These are phyloP conservation scores for Phycodurus eques DNA, from an alignment of 2,113 vertebrate species.

Conservation along the genomic window DNA sequence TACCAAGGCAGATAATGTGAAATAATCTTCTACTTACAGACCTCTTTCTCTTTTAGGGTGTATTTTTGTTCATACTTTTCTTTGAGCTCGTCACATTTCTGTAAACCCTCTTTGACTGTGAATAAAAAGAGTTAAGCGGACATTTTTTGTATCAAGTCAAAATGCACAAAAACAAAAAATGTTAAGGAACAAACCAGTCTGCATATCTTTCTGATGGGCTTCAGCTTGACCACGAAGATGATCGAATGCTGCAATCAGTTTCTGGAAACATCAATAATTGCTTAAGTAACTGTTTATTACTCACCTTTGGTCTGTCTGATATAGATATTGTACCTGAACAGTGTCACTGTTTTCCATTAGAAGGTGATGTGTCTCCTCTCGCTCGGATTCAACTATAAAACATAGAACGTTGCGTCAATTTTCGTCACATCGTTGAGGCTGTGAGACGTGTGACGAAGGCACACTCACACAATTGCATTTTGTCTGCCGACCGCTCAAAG, in stretches of 20 bases:
- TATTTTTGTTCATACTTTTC: slow-evolving; percentile 75
- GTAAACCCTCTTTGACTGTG: slow-evolving; percentile 81
- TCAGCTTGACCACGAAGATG: slow-evolving; percentile 80
- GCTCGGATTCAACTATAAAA: slow-evolving; percentile 85
- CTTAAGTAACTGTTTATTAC: not conserved
- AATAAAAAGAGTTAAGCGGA: slow-evolving; percentile 7
- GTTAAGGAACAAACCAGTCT: slow-evolving; percentile 66
- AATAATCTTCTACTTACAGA: slow-evolving; percentile 47
- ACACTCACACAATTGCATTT: slow-evolving; percentile 83
- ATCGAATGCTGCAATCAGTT: slow-evolving; percentile 82
- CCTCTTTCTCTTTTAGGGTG: slow-evolving; percentile 80
- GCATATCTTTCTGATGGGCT: slow-evolving; percentile 79
- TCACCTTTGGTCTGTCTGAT: not conserved
- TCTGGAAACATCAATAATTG: slow-evolving; percentile 67
- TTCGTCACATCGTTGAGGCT: not conserved
- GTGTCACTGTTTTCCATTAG: slow-evolving; percentile 79
- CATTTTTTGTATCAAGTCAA: not conserved
- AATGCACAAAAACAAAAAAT: not conserved
- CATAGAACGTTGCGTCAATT: slow-evolving; percentile 5
- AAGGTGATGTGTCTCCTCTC: slow-evolving; percentile 83
- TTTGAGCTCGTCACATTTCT: slow-evolving; percentile 78
- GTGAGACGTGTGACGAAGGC: not conserved
- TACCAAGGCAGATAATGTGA: not conserved
- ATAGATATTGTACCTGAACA: slow-evolving; percentile 77
- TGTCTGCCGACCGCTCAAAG: slow-evolving; percentile 81